Conservation (phyloP, 2,113 vertebrate species). For the Regulus satrapa region DNA sequence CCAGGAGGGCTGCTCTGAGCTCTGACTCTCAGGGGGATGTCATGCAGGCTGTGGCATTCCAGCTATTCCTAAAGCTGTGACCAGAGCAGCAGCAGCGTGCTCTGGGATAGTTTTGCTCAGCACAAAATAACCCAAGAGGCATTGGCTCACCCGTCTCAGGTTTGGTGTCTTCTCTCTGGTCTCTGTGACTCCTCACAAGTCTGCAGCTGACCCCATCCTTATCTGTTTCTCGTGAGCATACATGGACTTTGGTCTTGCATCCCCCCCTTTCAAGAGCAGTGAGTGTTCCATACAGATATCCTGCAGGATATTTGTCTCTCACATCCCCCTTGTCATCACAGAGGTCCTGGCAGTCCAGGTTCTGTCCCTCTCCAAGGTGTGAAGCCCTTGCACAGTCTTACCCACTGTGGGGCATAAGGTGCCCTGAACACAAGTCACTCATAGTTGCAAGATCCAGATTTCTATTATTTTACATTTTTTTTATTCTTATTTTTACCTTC, state of each 20-base stretch:
- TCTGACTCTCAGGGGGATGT: background rate
- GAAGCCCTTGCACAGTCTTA: background rate
- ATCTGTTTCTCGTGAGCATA: background rate
- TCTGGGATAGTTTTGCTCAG: background rate
- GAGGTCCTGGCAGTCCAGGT: background rate
- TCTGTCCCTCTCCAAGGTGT: background rate
- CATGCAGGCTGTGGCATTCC: background rate
- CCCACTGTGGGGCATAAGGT: background rate
- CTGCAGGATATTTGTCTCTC: background rate
- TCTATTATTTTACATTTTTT: too few species aligned
- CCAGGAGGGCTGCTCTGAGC: background rate
- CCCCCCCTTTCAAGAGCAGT: background rate
- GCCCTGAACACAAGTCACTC: background rate
- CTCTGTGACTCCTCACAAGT: accelerated
- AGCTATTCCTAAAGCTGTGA: background rate
- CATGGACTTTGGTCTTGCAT: background rate
- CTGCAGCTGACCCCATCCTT: background rate
- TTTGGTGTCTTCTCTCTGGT: background rate
- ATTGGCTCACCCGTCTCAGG: background rate
- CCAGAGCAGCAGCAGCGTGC: background rate
- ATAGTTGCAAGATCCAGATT: background rate
- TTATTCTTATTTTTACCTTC: background rate
- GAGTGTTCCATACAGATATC: background rate
- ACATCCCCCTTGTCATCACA: background rate
- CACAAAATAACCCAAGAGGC: background rate